Evolutionary conservation across 2,888 invertebrate species (phyloP), one percentile per base, ranked within the genome.

Genomic region (Apodemia zela): DNA sequence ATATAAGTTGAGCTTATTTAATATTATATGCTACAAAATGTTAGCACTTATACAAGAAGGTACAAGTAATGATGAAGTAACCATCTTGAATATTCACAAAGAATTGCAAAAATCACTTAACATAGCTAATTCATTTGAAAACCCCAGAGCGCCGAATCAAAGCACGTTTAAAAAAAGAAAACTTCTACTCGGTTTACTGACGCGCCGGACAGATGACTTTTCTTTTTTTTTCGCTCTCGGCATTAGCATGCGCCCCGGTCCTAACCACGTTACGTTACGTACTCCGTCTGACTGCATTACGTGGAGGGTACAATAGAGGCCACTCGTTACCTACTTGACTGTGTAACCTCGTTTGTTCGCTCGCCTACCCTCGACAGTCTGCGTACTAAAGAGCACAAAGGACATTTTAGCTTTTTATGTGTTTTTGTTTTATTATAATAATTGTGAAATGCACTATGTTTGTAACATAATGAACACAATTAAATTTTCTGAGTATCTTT

Each of bases 321-420:
- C 86, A 86, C 89, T 88, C 89, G 89, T 89, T 89, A 85, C 84
- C 83, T 84, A 89, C 90, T 90, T 89, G 90, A 89, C 90, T 89
- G 86, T 87, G 84, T 89, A 90, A 90, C 89, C 89, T 89, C 87
- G 84, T 90, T 90, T 88, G 85, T 78, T 80, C 82, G 74, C 77
- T 80, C 79, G 78, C 75, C 79, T 75, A 75, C 78, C 72, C 74
- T 71, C 74, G 67, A 61, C 65, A 61, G 67, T 63, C 59, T 58
- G 59, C 69, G 64, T 70, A 68, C 80, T 77, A 65, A 62, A 59
- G 72, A 74, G 74, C 64, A 61, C 57, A 69, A 63, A 35, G 75
- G 72, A 75, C 79, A 63, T 65, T 62, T 60, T 67, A 66, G 66
- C 61, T 63, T 65, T 11, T 11, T 38, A 15, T 7, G 25, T 25